Conservation (phyloP, 2,113 vertebrate species). For the Elaphurus davidianus region DNA sequence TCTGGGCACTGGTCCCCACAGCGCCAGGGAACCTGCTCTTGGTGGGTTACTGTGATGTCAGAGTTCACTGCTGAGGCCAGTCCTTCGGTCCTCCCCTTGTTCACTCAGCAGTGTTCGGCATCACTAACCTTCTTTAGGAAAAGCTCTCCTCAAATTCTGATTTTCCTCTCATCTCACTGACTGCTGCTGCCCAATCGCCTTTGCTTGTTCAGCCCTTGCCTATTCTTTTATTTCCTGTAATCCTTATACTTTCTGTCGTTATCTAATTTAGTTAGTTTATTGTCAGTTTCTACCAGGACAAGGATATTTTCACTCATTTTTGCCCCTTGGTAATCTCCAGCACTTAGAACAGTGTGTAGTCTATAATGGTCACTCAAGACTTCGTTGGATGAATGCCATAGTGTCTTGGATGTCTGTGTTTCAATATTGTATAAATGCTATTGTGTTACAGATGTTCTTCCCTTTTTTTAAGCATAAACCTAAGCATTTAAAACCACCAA, state of each 20-base stretch:
- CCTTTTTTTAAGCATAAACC: background rate
- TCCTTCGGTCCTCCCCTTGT: rapidly evolving
- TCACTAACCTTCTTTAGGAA: background rate
- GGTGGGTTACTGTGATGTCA: background rate
- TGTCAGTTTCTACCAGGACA: background rate
- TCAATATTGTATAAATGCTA: background rate
- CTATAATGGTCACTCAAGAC: background rate
- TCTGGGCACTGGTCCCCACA: rapidly evolving
- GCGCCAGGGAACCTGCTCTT: too few relatives aligned
- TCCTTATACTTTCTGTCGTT: background rate
- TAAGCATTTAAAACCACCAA: background rate
- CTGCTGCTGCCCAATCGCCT: background rate
- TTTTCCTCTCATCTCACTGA: background rate
- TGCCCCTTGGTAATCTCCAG: background rate
- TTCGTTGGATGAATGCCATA: background rate
- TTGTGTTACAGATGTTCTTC: background rate
- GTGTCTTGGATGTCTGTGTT: background rate
- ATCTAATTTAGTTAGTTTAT: background rate
- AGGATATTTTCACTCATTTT: background rate
- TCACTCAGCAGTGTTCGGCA: background rate
- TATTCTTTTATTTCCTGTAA: background rate
- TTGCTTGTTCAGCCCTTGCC: background rate
- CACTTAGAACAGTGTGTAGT: background rate
- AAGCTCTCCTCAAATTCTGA: background rate
- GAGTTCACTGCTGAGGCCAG: rapidly evolving